Conservation (phyloP, 2,888 invertebrate species). For the Pteria penguin region DNA sequence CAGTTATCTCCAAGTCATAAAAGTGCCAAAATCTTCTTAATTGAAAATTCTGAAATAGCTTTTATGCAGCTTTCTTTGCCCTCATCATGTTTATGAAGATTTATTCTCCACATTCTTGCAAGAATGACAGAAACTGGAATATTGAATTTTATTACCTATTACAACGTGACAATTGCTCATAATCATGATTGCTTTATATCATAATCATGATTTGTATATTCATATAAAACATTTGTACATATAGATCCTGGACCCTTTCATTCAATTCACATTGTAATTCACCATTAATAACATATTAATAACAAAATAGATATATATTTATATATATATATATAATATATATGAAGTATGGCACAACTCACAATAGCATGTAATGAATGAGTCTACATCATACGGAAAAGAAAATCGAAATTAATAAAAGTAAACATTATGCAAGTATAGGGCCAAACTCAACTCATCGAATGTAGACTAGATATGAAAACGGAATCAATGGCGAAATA, state of each 20-base stretch:
- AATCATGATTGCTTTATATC: not conserved
- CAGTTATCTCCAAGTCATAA: not conserved
- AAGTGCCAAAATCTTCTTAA: slow-evolving; percentile 6
- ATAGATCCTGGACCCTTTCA: slow-evolving; percentile 10
- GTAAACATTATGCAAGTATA: not conserved
- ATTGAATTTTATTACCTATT: too few species aligned
- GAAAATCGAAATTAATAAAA: not conserved
- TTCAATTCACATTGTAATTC: not conserved
- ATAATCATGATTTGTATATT: not conserved
- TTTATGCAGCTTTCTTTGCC: not conserved
- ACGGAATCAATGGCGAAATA: too few species aligned
- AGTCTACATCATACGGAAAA: not conserved
- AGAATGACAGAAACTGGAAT: too few species aligned
- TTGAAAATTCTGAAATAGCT: not conserved
- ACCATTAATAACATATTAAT: not conserved
- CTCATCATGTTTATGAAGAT: not conserved
- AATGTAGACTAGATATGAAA: too few species aligned
- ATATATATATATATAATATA: too few species aligned
- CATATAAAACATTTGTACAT: not conserved
- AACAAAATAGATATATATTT: slow-evolving; percentile 17
- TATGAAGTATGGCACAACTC: slow-evolving; percentile 18
- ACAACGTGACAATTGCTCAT: not conserved
- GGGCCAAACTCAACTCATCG: not conserved
- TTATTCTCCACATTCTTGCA: too few species aligned
- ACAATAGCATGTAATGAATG: not conserved